These are phyloP conservation scores for Ormyrus labotus DNA, from an alignment of 2,888 invertebrate genomes.

Conservation along the genomic window DNA sequence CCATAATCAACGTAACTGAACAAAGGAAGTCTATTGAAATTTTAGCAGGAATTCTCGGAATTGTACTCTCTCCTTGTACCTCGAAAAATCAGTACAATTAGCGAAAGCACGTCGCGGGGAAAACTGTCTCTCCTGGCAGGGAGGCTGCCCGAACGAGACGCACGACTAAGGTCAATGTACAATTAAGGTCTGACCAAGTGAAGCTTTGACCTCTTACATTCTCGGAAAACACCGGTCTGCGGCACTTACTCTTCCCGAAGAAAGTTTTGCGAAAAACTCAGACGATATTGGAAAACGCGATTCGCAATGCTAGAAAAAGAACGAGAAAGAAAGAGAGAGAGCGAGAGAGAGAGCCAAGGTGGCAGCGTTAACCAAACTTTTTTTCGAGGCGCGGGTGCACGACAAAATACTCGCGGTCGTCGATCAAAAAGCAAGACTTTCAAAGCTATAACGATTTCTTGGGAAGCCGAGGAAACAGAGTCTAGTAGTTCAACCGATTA, in stretches of 20 bases:
- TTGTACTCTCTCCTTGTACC: background rate
- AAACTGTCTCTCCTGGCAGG: slow-evolving; percentile 17
- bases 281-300: no score
- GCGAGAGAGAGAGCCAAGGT: slow-evolving; percentile 69
- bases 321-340: background rate
- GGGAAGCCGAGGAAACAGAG: no score
- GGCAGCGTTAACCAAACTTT: slow-evolving; percentile 76
- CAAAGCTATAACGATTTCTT: no score
- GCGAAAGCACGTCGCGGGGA: background rate
- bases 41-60: background rate
- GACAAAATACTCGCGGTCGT: no score
- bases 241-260: no score
- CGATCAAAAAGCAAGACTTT: slow-evolving; percentile 42
- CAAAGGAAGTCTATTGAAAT: slow-evolving; percentile 33
- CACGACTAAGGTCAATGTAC: slow-evolving; percentile 50
- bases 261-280: no score
- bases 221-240: no score
- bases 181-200: slow-evolving; percentile 12
- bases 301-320: no score
- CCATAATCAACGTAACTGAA: slow-evolving; percentile 17
- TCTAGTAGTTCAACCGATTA: background rate
- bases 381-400: slow-evolving; percentile 55
- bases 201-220: no score
- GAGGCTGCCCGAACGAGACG: slow-evolving; percentile 13
- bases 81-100: background rate